A percentile compares a stretch with the other conserved stretches of the same genome.
Conservation (phyloP, 1,140 invertebrate species). For the Dendrolimus kikuchii region DNA sequence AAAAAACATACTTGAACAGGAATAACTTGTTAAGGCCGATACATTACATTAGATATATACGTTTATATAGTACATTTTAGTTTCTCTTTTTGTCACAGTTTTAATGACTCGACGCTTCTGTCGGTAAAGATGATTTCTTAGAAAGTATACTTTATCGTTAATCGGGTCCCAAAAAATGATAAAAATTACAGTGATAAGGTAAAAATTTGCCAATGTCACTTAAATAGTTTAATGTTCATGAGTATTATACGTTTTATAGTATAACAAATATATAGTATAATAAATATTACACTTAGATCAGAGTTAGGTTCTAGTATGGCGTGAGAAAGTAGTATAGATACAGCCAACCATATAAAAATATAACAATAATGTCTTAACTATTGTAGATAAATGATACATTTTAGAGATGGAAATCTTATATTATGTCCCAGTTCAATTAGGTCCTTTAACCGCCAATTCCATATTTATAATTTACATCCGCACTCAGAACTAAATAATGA, state of each 20-base stretch:
- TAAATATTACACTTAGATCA: constrained; percentile 14
- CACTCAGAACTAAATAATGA: no score
- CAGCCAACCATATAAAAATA: constrained; percentile 18
- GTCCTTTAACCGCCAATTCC: constrained; percentile 3
- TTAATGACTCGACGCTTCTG: no score
- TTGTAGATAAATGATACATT: background rate
- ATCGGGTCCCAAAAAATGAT: no score
- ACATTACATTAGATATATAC: no score
- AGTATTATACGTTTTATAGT: constrained; percentile 17
- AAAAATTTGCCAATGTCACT: constrained; percentile 14
- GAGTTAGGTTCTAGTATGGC: constrained; percentile 15
- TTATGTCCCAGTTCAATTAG: background rate
- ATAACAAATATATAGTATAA: no score
- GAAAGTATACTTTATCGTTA: no score
- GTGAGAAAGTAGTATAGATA: constrained; percentile 13
- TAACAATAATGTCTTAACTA: constrained; percentile 10
- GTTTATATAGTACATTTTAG: no score
- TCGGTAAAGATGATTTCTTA: no score
- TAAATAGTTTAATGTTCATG: constrained; percentile 8
- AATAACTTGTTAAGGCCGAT: no score
- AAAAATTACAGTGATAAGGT: background rate
- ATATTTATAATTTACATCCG: background rate
- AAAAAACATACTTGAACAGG: no score
- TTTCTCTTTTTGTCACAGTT: no score
- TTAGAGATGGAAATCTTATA: background rate